Percentiles rank a stretch among this genome's conserved stretches.
These are phyloP conservation scores for Gallinago stenura DNA, from an alignment of 2,797 vertebrate species.

Conservation along the genomic window DNA sequence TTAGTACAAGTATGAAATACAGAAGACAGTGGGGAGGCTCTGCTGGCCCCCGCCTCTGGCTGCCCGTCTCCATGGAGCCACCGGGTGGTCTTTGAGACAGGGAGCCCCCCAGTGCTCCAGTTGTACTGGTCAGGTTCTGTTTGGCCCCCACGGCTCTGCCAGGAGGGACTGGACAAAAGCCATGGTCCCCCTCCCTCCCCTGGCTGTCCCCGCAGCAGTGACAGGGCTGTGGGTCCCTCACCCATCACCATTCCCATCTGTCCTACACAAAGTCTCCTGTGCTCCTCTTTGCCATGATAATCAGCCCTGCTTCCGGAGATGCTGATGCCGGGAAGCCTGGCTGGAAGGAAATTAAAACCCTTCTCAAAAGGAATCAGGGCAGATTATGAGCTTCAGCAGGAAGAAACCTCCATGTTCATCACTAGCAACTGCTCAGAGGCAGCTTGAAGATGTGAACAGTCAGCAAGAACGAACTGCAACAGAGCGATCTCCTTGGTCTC, in stretches of 20 bases:
- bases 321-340: neutral
- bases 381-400: neutral
- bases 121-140: neutral
- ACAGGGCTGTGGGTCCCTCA: neutral
- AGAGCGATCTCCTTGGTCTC: neutral
- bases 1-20: neutral
- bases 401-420: neutral
- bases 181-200: neutral
- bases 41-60: neutral
- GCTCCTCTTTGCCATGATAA: neutral
- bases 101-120: neutral
- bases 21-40: neutral
- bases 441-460: neutral
- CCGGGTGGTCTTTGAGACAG: accelerated
- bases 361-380: neutral
- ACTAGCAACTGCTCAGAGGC: neutral
- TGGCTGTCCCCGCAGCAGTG: neutral
- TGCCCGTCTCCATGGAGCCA: neutral
- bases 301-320: neutral
- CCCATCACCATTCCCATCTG: neutral
- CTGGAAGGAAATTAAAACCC: neutral
- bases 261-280: neutral
- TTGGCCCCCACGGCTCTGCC: neutral
- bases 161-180: neutral
- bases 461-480: slow-evolving; percentile 13